phyloP scores from a whole-genome alignment of 2,888 invertebrate genomes.

The Drosophila subsilvestris region DNA sequence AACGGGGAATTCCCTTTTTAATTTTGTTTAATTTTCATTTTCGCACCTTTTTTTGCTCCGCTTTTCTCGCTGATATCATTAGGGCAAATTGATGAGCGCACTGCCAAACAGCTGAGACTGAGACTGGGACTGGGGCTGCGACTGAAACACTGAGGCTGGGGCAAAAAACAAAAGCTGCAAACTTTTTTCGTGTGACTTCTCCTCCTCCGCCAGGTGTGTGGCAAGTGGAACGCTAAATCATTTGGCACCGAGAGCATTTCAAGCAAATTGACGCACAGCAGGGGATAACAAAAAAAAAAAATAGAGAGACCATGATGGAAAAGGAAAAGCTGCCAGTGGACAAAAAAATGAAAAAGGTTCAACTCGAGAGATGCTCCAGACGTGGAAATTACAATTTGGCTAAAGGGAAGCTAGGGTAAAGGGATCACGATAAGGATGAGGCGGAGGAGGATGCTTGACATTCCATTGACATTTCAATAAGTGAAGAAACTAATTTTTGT shows the following conservation, averaged over 20 bases:
- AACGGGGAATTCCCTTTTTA: conserved; percentile 58
- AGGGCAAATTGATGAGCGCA: conserved; percentile 73
- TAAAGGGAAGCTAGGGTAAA: conserved; percentile 6
- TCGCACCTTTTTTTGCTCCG: conserved; percentile 65
- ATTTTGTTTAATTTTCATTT: conserved; percentile 77
- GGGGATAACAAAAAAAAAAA: conserved; percentile 37
- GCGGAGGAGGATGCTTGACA: conserved; percentile 57
- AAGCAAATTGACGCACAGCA: conserved; percentile 73
- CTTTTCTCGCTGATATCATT: conserved; percentile 64
- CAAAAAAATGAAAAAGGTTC: conserved; percentile 16
- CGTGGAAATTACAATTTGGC: conserved; percentile 77
- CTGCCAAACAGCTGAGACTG: conserved; percentile 72
- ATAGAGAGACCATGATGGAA: conserved; percentile 14
- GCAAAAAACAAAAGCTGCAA: conserved; percentile 55
- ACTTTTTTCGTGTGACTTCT: conserved; percentile 43
- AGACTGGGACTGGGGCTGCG: neutral
- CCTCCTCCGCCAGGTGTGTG: conserved; percentile 28
- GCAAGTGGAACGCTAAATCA: conserved; percentile 65
- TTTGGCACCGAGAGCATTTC: conserved; percentile 77
- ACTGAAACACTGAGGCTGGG: conserved; percentile 8
- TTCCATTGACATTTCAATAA: conserved; percentile 79
- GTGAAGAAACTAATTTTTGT: conserved; percentile 78
- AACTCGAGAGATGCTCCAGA: conserved; percentile 46
- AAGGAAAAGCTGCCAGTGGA: conserved; percentile 16
- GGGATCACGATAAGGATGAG: neutral